phyloP scores from a whole-genome alignment of 2,113 vertebrate genomes.

The Proteles cristata region DNA sequence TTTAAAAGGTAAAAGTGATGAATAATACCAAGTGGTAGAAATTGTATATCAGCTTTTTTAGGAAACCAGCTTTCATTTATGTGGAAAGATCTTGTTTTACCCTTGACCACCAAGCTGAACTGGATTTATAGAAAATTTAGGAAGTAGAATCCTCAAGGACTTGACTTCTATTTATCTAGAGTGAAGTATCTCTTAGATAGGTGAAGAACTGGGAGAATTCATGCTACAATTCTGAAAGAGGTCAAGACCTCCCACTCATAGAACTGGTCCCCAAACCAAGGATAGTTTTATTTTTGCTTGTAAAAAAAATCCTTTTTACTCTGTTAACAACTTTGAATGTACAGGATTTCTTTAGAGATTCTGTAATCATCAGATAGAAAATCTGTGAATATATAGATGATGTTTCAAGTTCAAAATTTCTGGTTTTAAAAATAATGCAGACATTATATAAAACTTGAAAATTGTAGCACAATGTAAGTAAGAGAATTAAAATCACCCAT shows the following conservation, averaged over 20 bases:
- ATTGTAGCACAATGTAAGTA: constrained; percentile 7
- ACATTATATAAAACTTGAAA: constrained; percentile 16
- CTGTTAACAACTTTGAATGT: background rate
- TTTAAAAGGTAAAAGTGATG: background rate
- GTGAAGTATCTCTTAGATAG: constrained; percentile 6
- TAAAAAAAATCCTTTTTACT: background rate
- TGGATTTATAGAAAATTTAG: constrained; percentile 13
- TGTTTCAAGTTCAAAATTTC: background rate
- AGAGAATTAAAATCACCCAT: constrained; percentile 25
- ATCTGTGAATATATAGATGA: background rate
- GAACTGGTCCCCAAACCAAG: background rate
- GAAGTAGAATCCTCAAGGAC: constrained; percentile 41
- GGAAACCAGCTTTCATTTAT: constrained; percentile 29
- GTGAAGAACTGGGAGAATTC: constrained; percentile 48
- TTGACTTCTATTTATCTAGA: constrained; percentile 37
- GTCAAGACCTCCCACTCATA: background rate
- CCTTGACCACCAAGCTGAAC: background rate
- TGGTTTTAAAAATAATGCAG: constrained; percentile 2
- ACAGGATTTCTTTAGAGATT: constrained; percentile 10
- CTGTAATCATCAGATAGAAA: background rate
- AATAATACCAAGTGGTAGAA: background rate
- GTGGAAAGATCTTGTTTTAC: constrained; percentile 10
- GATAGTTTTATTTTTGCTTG: constrained; percentile 47
- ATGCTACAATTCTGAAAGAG: background rate
- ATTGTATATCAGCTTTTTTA: background rate